Conservation (phyloP, 2,888 invertebrate genomes). For the Andrena trimmerana region DNA sequence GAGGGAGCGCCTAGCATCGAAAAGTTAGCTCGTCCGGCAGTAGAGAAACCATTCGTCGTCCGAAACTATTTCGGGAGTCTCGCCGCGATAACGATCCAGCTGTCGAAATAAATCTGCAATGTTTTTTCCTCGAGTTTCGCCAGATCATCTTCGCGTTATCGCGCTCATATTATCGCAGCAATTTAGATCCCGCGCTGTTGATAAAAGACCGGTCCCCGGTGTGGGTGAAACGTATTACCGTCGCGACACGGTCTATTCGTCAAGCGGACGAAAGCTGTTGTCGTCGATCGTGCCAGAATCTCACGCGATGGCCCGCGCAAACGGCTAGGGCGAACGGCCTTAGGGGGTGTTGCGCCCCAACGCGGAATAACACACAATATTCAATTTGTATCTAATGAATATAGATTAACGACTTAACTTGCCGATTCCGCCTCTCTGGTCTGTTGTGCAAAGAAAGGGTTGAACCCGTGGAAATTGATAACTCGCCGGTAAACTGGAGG, state of each 20-base stretch:
- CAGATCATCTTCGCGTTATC: slow-evolving; percentile 13
- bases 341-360: slow-evolving; percentile 60
- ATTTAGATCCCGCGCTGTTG: slow-evolving; percentile 56
- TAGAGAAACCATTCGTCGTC: slow-evolving; percentile 15
- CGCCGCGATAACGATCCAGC: slow-evolving; percentile 33
- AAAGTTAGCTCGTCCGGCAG: background rate
- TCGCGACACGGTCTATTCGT: slow-evolving; percentile 52
- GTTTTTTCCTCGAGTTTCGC: slow-evolving; percentile 19
- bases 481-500: background rate
- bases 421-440: slow-evolving; percentile 45
- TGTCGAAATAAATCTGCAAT: slow-evolving; percentile 36
- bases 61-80: slow-evolving; percentile 23
- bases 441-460: slow-evolving; percentile 24
- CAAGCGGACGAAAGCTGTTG: slow-evolving; percentile 32
- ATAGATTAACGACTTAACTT: slow-evolving; percentile 65
- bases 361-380: slow-evolving; percentile 65
- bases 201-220: slow-evolving; percentile 28
- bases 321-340: slow-evolving; percentile 35
- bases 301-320: slow-evolving; percentile 42
- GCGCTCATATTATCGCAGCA: slow-evolving; percentile 32
- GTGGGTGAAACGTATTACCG: slow-evolving; percentile 30
- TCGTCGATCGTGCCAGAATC: slow-evolving; percentile 53
- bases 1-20: slow-evolving; percentile 20
- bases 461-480: slow-evolving; percentile 12
- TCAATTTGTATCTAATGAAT: slow-evolving; percentile 73